Evolutionary conservation across 2,113 vertebrate genomes (phyloP).

Genomic region (Mionectes macconnelli): DNA sequence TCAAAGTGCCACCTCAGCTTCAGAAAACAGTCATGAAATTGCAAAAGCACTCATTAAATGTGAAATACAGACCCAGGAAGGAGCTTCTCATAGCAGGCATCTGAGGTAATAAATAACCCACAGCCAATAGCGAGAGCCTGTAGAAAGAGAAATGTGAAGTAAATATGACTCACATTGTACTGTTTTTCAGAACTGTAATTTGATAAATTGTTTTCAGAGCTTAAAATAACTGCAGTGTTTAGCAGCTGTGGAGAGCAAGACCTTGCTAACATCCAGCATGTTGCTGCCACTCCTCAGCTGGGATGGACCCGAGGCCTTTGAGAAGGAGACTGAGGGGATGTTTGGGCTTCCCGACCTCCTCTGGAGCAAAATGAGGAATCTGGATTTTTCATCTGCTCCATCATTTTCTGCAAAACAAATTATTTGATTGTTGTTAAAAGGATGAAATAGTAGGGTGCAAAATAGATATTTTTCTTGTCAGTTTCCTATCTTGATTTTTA

Average conservation of each 20-base stretch:
- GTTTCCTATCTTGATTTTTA: neutral
- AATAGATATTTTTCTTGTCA: neutral
- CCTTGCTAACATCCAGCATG: neutral
- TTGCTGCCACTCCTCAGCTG: neutral
- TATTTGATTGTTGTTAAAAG: neutral
- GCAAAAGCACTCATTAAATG: slow-evolving; percentile 37
- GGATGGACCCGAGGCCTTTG: neutral
- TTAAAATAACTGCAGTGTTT: neutral
- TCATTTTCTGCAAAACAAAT: neutral
- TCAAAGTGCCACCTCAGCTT: slow-evolving; percentile 18
- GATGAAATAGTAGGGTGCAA: neutral
- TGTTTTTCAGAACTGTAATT: slow-evolving; percentile 22
- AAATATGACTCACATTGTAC: slow-evolving; percentile 7
- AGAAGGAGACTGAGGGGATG: neutral
- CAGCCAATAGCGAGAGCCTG: neutral
- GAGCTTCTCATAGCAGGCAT: neutral
- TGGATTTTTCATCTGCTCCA: neutral
- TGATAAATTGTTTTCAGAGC: slow-evolving; percentile 14
- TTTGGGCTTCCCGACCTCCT: neutral
- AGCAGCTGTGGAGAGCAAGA: neutral
- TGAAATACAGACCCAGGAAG: slow-evolving; percentile 29
- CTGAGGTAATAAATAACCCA: neutral
- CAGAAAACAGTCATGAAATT: slow-evolving; percentile 39
- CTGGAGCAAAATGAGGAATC: neutral
- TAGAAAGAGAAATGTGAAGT: neutral